Evolutionary conservation across 2,888 invertebrate species (phyloP), one percentile per base, ranked within the genome.

Genomic region (Pseudoips prasinana): DNA sequence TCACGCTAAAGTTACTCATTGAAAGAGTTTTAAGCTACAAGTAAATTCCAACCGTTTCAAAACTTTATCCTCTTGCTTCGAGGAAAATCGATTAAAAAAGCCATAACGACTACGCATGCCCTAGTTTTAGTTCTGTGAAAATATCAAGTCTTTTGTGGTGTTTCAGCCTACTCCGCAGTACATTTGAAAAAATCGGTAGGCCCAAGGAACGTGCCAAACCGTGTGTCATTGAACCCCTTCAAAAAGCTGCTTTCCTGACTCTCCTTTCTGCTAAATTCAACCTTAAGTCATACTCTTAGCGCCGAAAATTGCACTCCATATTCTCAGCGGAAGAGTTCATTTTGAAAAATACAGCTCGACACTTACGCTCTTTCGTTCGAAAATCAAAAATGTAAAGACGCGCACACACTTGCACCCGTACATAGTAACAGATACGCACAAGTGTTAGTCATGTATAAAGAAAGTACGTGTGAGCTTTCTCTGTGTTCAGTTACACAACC

Each of bases 401-500:
- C 62, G 68, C 82, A 69, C 83, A 78, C 83, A 82, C 64, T 56
- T 48, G 51, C 61, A 56, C 50, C 37, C 49, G 53, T 57, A 58
- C 46, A 57, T 50, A 56, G 57, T 46, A 55, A 64, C 64, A 64
- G 61, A 67, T 59, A 62, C 59, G 58, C 53, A 59, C 55, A 58
- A 58, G 65, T 67, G 68, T 67, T 69, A 36, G 53, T 57, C 49
- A 42, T 47, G 47, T 53, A 58, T 58, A 57, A 83, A 82, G 87
- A 86, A 87, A 86, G 86, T 85, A 83, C 71, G 73, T 77, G 72
- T 70, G 51, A 79, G 85, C 87, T 86, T 86, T 87, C 87, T 68
- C 82, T 88, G 87, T 88, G 83, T 83, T 75, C 68, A 50, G 72
- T 85, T 86, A 86, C 83, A 87, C 86, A 87, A 88, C 75, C 64